These are phyloP conservation scores for Drosophila neotestacea DNA, from an alignment of 2,888 invertebrate genomes.

Conservation along the genomic window DNA sequence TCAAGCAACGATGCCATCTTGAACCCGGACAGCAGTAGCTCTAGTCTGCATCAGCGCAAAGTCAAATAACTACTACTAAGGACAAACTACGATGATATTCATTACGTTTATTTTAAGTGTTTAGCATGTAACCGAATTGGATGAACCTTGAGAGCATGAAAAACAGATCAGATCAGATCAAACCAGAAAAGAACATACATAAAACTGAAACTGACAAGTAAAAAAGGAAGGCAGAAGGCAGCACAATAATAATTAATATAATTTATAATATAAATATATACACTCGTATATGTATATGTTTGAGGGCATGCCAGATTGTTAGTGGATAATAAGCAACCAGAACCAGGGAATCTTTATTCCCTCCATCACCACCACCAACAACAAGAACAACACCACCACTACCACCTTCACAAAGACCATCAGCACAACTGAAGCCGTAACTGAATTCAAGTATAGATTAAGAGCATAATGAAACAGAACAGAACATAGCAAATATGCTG, in stretches of 20 bases:
- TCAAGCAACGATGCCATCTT: constrained; percentile 83
- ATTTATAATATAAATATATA: constrained; percentile 12
- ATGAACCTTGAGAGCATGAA: constrained; percentile 44
- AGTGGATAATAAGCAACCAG: constrained; percentile 34
- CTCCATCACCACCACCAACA: constrained; percentile 34
- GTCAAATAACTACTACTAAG: constrained; percentile 84
- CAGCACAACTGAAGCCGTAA: constrained; percentile 44
- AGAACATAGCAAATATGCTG: constrained; percentile 12
- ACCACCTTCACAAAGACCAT: constrained; percentile 20
- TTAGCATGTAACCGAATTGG: constrained; percentile 71
- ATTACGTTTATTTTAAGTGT: constrained; percentile 74
- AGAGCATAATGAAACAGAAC: constrained; percentile 6
- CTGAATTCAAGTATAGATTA: constrained; percentile 41
- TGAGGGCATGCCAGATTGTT: constrained; percentile 44
- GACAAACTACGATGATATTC: constrained; percentile 78
- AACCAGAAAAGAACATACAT: constrained; percentile 5
- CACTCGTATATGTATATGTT: constrained; percentile 15
- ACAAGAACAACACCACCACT: constrained; percentile 18
- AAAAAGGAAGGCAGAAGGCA: neutral
- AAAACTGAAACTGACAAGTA: neutral
- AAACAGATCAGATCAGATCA: constrained; percentile 44
- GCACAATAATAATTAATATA: constrained; percentile 30
- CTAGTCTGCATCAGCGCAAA: constrained; percentile 85
- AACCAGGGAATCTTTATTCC: constrained; percentile 50
- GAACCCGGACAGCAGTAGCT: constrained; percentile 84